Base-by-base conservation (phyloP, 37 sponge, comb jelly and placozoan species). In the Oopsacas minuta region DNA sequence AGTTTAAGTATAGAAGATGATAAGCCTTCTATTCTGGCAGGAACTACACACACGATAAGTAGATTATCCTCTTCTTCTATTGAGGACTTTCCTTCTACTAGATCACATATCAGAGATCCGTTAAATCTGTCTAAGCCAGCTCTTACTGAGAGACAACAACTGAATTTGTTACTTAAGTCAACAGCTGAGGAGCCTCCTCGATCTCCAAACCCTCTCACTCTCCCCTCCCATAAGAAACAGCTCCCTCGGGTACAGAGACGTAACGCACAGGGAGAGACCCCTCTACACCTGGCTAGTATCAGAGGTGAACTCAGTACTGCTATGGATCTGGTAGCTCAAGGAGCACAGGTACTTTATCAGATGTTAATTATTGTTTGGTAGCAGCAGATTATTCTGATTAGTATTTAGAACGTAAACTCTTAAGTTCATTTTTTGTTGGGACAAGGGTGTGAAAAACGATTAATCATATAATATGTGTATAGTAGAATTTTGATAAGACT, bases 241-340 rank as follows among this genome's bases (percentile, higher is more conserved):
- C 75, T 61, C 17, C 75, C 75, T 25, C 75, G 75, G 17, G 75
- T 61, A 34, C 75, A 61, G 75, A 61, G 75, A 61, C 75, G 75
- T 34, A 61, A 61, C 75, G 75, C 75, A 34, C 75, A 61, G 75
- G 75, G 75, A 61, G 75, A 61, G 75, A 61, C 75, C 32, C 75
- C 7, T 5, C 75, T 61, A 3, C 75, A 61, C 75, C 20, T 61
- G 28, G 75, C 75, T 34, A 20, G 75, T 34, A 61, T 61, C 22
- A 10, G 22, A 5, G 75, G 75, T 25, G 75, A 61, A 5, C 75
- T 61, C 17, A 3, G 30, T 3, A 61, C 75, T 34, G 75, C 75
- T 25, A 61, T 61, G 30, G 75, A 61, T 12, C 75, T 61, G 28
- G 75, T 61, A 34, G 75, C 28, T 25, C 7, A 61, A 61, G 75